Conservation (phyloP, 2,113 vertebrate species). For the Lycocorax pyrrhopterus region DNA sequence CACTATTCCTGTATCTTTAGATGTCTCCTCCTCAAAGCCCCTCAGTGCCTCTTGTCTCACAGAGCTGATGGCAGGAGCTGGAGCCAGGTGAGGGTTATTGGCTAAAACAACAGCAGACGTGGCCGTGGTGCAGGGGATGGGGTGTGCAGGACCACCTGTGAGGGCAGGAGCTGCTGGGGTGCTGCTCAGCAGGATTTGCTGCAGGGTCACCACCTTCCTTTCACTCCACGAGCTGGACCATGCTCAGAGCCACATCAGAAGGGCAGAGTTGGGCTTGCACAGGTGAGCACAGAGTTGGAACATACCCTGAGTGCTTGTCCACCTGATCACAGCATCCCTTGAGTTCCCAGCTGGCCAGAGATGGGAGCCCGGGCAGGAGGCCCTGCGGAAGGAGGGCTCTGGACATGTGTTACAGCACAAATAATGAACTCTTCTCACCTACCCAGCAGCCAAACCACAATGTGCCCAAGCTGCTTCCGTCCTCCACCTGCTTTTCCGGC, state of each 20-base stretch:
- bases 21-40: neutral
- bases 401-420: accelerated
- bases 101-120: neutral
- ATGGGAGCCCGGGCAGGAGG: neutral
- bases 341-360: neutral
- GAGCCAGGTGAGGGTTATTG: neutral
- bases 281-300: accelerated
- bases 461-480: accelerated
- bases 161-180: neutral
- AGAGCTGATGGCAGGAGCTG: neutral
- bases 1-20: neutral
- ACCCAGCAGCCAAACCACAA: neutral
- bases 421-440: neutral
- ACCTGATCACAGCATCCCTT: accelerated
- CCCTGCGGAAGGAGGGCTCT: neutral
- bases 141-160: neutral
- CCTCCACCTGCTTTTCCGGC: neutral
- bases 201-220: neutral
- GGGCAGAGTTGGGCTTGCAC: neutral
- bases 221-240: neutral
- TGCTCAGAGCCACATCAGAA: accelerated
- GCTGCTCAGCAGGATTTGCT: neutral
- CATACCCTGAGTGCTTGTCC: neutral
- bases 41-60: neutral
- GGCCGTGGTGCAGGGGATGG: accelerated